Evolutionary conservation across 53 echinoderm and acorn worm species (phyloP).

Genomic region (Antedon mediterranea): DNA sequence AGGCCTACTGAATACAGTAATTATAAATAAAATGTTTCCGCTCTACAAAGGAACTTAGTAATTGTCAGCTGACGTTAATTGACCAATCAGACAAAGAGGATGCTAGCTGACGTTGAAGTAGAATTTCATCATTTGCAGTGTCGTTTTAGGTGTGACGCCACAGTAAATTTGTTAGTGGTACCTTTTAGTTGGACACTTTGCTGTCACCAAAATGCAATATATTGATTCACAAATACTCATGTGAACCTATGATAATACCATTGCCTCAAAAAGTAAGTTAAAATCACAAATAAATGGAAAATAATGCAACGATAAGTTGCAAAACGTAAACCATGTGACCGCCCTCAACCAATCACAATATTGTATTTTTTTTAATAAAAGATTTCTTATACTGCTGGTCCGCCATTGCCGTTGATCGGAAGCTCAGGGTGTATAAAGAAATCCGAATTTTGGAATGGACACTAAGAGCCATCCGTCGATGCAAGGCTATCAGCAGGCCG

Average conservation of each 20-base stretch:
- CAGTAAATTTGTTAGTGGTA: not conserved
- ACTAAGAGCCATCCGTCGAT: constrained; percentile 99
- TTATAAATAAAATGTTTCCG: too few species aligned
- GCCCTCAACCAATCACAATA: constrained; percentile 49
- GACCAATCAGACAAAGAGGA: constrained; percentile 6
- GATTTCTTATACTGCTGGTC: constrained; percentile 77
- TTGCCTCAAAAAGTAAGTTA: not conserved
- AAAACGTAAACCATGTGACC: constrained; percentile 48
- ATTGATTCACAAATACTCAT: not conserved
- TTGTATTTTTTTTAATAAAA: constrained; percentile 37
- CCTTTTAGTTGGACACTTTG: not conserved
- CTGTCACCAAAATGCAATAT: not conserved
- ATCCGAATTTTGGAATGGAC: constrained; percentile 93
- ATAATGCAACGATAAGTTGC: not conserved
- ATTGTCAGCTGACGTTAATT: constrained; percentile 2
- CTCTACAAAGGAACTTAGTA: too few species aligned
- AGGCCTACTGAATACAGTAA: too few species aligned
- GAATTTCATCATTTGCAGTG: not conserved
- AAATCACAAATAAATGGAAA: not conserved
- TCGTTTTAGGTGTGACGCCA: not conserved
- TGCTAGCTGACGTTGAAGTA: constrained; percentile 5
- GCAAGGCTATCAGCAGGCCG: constrained; percentile 99
- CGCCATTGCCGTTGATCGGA: constrained; percentile 99
- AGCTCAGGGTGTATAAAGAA: constrained; percentile 89
- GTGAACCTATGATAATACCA: not conserved